Base-by-base conservation (phyloP, 2,888 invertebrate species). In the Nephrocerus scutellatus region DNA sequence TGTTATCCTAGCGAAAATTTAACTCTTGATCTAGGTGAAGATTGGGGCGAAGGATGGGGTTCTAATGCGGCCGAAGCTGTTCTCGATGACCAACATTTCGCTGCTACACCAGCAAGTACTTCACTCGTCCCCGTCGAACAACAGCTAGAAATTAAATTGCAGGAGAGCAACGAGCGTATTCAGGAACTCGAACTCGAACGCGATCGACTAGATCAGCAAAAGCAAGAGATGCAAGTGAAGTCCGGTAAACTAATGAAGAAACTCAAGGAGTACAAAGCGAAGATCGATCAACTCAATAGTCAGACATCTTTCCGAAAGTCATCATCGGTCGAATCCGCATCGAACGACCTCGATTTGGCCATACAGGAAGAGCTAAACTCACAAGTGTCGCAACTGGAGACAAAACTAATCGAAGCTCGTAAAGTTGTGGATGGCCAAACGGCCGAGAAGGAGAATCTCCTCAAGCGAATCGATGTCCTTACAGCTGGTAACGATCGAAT, bases 181-280 rank as follows among this genome's bases (percentile, higher is more conserved):
- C 63, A 71, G 19, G 70, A 73, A 37, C 66, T 84, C 5, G 73
- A 76, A 51, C 60, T 69, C 2, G 76, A 80, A 44, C 74, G 77
- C 43, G 72, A 75, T 13, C 67, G 70, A 29, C 62, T 81, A 14
- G 69, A 73, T 40, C 72, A 75, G 37, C 82, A 84, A 50, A 72
- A 83, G 7, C 74, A 77, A 46, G 70, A 75, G 19, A 69, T 75
- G 43, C 81, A 84, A 61, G 66, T 78, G 0, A 87, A 87, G 60
- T 77, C 81, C 20, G 76, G 79, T 2, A 90, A 87, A 68, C 74
- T 88, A 48, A 70, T 91, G 51, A 83, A 84, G 54, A 91, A 89
- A 63, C 68, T 91, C 28, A 91, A 89, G 63, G 84, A 87, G 58
- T 76, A 87, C 37, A 91, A 90, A 64, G 66, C 68, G 3, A 76